A percentile compares a stretch with the other conserved stretches of the same genome.
Conservation (phyloP, 1,140 invertebrate species). For the Acyrthosiphon pisum region DNA sequence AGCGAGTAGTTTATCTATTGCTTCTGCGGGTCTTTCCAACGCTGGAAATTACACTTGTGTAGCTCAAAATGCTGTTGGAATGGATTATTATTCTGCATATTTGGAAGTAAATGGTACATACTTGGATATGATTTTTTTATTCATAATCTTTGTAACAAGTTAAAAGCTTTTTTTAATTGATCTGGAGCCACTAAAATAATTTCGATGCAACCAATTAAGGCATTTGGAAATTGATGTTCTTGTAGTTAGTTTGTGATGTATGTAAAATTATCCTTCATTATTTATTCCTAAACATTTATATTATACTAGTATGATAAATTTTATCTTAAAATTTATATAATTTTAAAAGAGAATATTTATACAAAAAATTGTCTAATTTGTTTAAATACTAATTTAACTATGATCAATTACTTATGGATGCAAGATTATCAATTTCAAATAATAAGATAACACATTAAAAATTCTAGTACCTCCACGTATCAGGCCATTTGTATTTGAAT, state of each 20-base stretch:
- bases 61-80: slow-evolving; percentile 87
- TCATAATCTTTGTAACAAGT: neutral
- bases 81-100: slow-evolving; percentile 72
- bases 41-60: slow-evolving; percentile 94
- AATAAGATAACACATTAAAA: neutral
- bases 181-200: neutral
- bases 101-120: slow-evolving; percentile 58
- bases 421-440: neutral
- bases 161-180: slow-evolving; percentile 2
- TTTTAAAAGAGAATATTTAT: neutral
- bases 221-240: neutral
- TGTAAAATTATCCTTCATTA: neutral
- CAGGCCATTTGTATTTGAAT: slow-evolving; percentile 71
- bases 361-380: neutral
- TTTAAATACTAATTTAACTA: neutral
- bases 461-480: slow-evolving; percentile 72
- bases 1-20: slow-evolving; percentile 68
- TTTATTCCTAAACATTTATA: neutral
- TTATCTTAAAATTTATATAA: neutral
- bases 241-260: slow-evolving; percentile 28
- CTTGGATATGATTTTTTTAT: neutral
- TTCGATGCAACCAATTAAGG: neutral
- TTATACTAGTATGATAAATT: neutral
- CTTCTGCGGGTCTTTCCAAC: slow-evolving; percentile 73
- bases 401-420: neutral